Evolutionary conservation across 2,113 vertebrate genomes (phyloP).

Genomic region (Dipodomys spectabilis): DNA sequence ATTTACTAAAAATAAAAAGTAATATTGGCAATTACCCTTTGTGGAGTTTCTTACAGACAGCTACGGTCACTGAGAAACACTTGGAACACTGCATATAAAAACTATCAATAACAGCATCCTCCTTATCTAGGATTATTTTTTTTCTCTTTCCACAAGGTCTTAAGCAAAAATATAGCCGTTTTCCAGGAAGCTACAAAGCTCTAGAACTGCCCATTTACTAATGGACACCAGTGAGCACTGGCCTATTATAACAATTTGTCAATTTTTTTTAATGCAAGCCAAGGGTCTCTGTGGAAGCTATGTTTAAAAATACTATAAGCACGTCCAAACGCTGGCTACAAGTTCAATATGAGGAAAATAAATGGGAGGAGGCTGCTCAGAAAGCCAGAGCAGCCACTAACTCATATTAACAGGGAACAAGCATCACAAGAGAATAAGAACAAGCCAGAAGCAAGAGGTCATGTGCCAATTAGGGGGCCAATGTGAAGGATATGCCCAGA

Average conservation of each 20-base stretch:
- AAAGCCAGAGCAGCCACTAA: background rate
- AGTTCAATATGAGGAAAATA: background rate
- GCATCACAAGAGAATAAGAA: background rate
- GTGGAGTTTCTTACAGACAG: slow-evolving; percentile 53
- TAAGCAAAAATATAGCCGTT: slow-evolving; percentile 36
- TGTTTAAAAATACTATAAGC: background rate
- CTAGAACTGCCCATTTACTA: slow-evolving; percentile 4
- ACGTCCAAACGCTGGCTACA: background rate
- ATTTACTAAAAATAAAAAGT: slow-evolving; percentile 76
- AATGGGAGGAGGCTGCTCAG: background rate
- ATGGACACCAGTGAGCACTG: background rate
- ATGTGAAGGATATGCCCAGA: background rate
- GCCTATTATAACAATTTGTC: slow-evolving; percentile 16
- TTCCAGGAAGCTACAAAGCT: slow-evolving; percentile 53
- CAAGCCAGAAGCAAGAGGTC: background rate
- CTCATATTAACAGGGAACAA: background rate
- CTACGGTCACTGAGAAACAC: slow-evolving; percentile 39
- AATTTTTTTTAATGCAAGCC: background rate
- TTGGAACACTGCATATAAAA: slow-evolving; percentile 47
- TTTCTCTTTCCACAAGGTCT: slow-evolving; percentile 48
- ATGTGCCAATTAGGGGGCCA: background rate
- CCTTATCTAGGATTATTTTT: slow-evolving; percentile 33
- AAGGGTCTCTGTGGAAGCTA: background rate
- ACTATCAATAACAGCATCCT: slow-evolving; percentile 44
- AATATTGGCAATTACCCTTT: slow-evolving; percentile 48